These are phyloP conservation scores for Patiria miniata DNA, from an alignment of 35 echinoderm and acorn worm species.

Conservation along the genomic window DNA sequence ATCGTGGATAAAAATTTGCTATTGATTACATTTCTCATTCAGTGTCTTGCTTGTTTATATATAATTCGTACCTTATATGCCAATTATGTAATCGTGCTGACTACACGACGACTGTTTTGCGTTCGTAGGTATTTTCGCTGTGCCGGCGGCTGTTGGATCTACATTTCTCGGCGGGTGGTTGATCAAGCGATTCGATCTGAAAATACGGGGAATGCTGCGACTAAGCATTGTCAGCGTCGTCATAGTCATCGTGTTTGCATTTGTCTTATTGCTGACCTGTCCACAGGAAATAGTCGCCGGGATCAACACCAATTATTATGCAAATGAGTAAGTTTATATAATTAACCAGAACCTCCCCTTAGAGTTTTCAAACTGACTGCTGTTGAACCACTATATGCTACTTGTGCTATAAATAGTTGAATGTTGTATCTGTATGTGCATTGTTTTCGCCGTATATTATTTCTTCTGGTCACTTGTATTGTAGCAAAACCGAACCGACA, in stretches of 20 bases:
- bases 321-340: constrained; percentile 44
- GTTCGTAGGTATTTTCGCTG: constrained; percentile 34
- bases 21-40: too few species aligned
- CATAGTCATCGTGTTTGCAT: constrained; percentile 19
- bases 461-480: too few species aligned
- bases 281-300: constrained; percentile 64
- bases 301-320: constrained; percentile 45
- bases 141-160: constrained; percentile 53
- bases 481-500: too few species aligned
- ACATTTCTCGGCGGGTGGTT: constrained; percentile 69
- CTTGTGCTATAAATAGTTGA: too few species aligned
- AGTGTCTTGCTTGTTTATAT: too few species aligned
- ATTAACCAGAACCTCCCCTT: neutral
- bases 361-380: too few species aligned
- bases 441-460: too few species aligned
- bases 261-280: constrained; percentile 48
- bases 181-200: constrained; percentile 47
- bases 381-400: too few species aligned
- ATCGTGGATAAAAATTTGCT: too few species aligned
- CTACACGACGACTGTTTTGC: neutral
- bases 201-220: constrained; percentile 58
- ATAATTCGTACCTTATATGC: too few species aligned
- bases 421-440: too few species aligned
- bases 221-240: neutral
- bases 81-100: neutral